These are phyloP conservation scores for Monoplex corrugatus DNA, from an alignment of 2,888 invertebrate species.

Conservation along the genomic window DNA sequence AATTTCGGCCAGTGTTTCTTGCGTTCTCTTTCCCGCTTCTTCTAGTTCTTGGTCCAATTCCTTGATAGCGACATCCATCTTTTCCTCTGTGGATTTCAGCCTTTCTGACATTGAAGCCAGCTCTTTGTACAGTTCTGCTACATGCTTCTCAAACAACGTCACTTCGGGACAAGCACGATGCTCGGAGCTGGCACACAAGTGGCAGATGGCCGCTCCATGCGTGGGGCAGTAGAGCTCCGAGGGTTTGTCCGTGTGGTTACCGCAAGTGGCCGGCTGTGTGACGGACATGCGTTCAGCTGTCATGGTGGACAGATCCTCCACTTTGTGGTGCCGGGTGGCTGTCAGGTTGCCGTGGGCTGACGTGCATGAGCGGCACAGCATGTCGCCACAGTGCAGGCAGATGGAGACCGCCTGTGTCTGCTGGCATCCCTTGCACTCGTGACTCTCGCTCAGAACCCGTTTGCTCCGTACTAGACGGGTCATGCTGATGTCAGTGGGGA, in stretches of 20 bases:
- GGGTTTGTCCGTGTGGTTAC: neutral
- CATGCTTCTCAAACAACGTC: neutral
- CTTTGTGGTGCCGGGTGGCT: slow-evolving; percentile 25
- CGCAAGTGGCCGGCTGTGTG: neutral
- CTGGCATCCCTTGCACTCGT: neutral
- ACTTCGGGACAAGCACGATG: slow-evolving; percentile 39
- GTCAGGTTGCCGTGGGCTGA: neutral
- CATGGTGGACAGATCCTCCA: slow-evolving; percentile 5
- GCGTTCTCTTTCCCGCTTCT: neutral
- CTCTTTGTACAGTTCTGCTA: neutral
- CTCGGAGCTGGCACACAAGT: neutral
- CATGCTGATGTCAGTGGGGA: slow-evolving; percentile 19
- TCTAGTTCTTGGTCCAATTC: neutral
- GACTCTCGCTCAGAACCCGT: neutral
- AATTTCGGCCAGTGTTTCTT: neutral
- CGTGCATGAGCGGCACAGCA: slow-evolving; percentile 9
- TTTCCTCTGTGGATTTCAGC: neutral
- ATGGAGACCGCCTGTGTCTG: neutral
- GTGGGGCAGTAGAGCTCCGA: slow-evolving; percentile 16
- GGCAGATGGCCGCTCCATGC: neutral
- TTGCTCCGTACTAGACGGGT: neutral
- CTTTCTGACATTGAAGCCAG: neutral
- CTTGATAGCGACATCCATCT: neutral
- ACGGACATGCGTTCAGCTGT: neutral
- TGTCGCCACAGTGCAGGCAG: slow-evolving; percentile 26